Conservation (phyloP, 2,888 invertebrate species). For the Hirtodrosophila duncani region DNA sequence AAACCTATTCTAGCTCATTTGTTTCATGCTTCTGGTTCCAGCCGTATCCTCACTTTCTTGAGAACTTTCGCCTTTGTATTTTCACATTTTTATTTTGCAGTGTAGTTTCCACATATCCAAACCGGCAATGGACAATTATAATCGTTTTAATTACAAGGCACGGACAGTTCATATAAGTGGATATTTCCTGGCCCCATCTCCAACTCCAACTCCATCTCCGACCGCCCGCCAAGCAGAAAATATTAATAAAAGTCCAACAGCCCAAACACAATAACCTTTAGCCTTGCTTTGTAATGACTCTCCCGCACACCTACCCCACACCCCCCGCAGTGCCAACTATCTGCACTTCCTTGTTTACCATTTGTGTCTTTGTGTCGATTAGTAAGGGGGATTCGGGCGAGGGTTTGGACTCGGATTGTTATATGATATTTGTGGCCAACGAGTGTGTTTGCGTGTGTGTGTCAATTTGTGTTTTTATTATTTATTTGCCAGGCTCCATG, state of each 20-base stretch:
- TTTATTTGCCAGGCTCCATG: slow-evolving; percentile 63
- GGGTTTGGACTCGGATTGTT: background rate
- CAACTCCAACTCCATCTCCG: background rate
- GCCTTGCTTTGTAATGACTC: slow-evolving; percentile 24
- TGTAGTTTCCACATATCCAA: slow-evolving; percentile 26
- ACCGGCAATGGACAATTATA: slow-evolving; percentile 47
- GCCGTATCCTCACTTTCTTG: too few relatives aligned
- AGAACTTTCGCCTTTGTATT: too few relatives aligned
- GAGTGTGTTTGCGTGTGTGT: slow-evolving; percentile 34
- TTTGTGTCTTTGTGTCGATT: too few relatives aligned
- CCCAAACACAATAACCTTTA: slow-evolving; percentile 51
- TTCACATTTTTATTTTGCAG: slow-evolving; percentile 13
- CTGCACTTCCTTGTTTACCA: slow-evolving; percentile 11
- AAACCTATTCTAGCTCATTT: too few relatives aligned
- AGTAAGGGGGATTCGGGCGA: too few relatives aligned
- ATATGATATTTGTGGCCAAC: slow-evolving; percentile 20
- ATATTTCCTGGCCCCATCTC: slow-evolving; percentile 20
- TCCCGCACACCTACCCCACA: too few relatives aligned
- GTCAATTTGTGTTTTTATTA: slow-evolving; percentile 72
- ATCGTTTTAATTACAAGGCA: slow-evolving; percentile 55
- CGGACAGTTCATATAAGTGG: slow-evolving; percentile 47
- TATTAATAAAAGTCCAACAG: slow-evolving; percentile 41
- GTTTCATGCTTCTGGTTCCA: too few relatives aligned
- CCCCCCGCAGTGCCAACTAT: too few relatives aligned
- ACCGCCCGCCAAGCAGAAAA: slow-evolving; percentile 21